These are phyloP conservation scores for Ornithoptera priamus DNA, from an alignment of 2,888 invertebrate species.

Conservation along the genomic window DNA sequence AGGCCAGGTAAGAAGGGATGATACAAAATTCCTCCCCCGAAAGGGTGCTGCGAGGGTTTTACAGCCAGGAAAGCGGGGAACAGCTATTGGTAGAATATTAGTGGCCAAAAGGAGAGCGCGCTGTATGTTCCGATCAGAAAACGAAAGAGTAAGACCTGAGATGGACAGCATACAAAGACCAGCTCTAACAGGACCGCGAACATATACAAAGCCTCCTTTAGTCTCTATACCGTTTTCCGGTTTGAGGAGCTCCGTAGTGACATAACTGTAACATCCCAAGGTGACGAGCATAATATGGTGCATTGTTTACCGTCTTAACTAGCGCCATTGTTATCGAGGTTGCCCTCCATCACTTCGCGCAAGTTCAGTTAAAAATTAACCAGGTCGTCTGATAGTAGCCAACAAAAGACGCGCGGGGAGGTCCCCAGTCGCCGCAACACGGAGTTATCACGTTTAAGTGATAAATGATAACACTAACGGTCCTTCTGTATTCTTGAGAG, in stretches of 20 bases:
- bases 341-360: neutral
- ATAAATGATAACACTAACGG: conserved; percentile 7
- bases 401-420: neutral
- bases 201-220: too few relatives aligned
- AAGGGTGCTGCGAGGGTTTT: too few relatives aligned
- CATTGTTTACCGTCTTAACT: neutral
- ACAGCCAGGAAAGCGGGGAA: too few relatives aligned
- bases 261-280: neutral
- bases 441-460: conserved; percentile 5
- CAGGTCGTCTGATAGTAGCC: neutral
- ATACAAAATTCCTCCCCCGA: too few relatives aligned
- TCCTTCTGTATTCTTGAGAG: conserved; percentile 1
- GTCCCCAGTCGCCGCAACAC: conserved; percentile 8
- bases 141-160: too few relatives aligned
- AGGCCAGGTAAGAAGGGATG: too few relatives aligned
- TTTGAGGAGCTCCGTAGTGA: neutral
- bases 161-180: too few relatives aligned
- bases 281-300: neutral
- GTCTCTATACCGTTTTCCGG: neutral
- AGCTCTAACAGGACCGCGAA: too few relatives aligned
- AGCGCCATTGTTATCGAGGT: too few relatives aligned
- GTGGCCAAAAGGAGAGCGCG: too few relatives aligned
- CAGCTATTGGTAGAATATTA: too few relatives aligned
- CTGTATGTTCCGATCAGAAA: too few relatives aligned
- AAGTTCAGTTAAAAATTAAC: neutral